A percentile compares a stretch with the other conserved stretches of the same genome.
Conservation (phyloP, 2,888 invertebrate species). For the Tenthredo distinguenda region DNA sequence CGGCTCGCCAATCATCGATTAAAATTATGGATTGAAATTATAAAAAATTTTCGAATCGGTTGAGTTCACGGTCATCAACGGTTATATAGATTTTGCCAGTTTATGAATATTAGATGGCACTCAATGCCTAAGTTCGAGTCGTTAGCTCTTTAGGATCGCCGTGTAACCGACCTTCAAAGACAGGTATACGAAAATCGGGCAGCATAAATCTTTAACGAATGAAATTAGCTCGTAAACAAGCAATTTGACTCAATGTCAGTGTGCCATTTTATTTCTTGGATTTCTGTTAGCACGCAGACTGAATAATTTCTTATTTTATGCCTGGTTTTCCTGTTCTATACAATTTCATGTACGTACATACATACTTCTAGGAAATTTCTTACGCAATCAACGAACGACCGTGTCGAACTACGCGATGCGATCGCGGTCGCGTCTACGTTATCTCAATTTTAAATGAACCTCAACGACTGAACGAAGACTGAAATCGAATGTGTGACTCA, state of each 20-base stretch:
- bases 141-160: neutral
- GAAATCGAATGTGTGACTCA: neutral
- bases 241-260: constrained; percentile 29
- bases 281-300: constrained; percentile 7
- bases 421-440: neutral
- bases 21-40: neutral
- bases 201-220: constrained; percentile 14
- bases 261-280: neutral
- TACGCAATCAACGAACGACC: neutral
- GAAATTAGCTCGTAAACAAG: constrained; percentile 28
- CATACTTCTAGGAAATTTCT: neutral
- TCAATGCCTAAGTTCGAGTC: neutral
- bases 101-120: neutral
- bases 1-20: neutral
- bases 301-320: neutral
- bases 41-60: neutral
- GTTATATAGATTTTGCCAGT: neutral
- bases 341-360: neutral
- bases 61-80: neutral
- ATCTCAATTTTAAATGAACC: neutral
- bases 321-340: neutral
- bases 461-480: neutral
- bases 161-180: constrained; percentile 11
- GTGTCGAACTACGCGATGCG: neutral
- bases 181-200: neutral